Conservation (phyloP, 2,113 vertebrate species). For the Orycteropus afer region DNA sequence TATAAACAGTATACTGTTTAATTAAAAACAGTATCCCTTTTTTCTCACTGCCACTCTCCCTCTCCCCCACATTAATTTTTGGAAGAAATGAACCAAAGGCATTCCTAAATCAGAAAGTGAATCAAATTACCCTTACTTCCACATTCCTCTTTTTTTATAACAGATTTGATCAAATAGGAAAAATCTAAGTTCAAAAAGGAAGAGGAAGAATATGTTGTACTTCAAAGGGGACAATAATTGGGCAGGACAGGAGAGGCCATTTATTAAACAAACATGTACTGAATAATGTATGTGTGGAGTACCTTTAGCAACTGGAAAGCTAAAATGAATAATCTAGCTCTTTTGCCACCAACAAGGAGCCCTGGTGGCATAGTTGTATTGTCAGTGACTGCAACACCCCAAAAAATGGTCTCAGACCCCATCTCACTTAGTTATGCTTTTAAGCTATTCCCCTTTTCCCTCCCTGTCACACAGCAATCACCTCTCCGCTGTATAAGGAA, state of each 20-base stretch:
- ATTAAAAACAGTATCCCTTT: not conserved
- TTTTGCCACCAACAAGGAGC: no score
- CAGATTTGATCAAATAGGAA: conserved; percentile 42
- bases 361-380: no score
- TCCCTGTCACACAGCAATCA: no score
- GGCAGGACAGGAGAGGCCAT: not conserved
- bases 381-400: no score
- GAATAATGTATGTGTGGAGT: not conserved
- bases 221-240: not conserved
- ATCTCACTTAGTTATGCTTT: no score
- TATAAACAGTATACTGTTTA: not conserved
- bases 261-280: not conserved
- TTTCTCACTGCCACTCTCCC: not conserved
- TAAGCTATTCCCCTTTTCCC: no score
- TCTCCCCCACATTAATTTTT: not conserved
- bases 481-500: no score
- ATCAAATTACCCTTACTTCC: conserved; percentile 11
- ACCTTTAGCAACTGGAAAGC: not conserved
- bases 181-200: conserved; percentile 30
- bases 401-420: no score
- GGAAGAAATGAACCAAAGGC: conserved; percentile 16
- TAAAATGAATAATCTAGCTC: not conserved
- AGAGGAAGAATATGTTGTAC: not conserved
- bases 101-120: conserved; percentile 10
- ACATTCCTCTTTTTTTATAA: conserved; percentile 34